These are phyloP conservation scores for Maconellicoccus hirsutus DNA, from an alignment of 1,140 invertebrate species.

Conservation along the genomic window DNA sequence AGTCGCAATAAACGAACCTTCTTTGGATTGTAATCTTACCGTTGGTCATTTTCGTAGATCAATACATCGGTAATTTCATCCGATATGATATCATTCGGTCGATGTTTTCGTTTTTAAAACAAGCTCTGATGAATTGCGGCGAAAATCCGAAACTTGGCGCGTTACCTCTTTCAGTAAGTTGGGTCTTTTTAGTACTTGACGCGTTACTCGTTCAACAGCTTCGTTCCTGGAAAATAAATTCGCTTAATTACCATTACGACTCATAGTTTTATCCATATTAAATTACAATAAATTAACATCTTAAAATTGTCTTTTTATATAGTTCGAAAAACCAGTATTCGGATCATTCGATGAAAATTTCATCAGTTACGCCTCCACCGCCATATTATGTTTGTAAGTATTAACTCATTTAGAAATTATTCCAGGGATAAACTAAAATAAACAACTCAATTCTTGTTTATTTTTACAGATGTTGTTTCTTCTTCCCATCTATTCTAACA, in stretches of 20 bases:
- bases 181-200: too few relatives aligned
- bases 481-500: slow-evolving; percentile 32
- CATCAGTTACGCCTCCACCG: slow-evolving; percentile 89
- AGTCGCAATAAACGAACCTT: slow-evolving; percentile 42
- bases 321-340: slow-evolving; percentile 57
- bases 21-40: neutral
- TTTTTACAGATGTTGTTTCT: slow-evolving; percentile 31
- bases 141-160: slow-evolving; percentile 22
- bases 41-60: slow-evolving; percentile 26
- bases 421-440: neutral
- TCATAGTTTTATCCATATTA: too few relatives aligned
- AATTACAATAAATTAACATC: neutral
- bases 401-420: slow-evolving; percentile 13
- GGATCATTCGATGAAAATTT: slow-evolving; percentile 75
- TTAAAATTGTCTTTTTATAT: neutral
- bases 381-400: slow-evolving; percentile 79
- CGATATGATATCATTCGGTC: slow-evolving; percentile 23
- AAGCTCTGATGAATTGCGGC: slow-evolving; percentile 12
- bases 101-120: slow-evolving; percentile 22
- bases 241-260: too few relatives aligned
- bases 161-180: slow-evolving; percentile 21
- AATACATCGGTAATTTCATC: slow-evolving; percentile 31
- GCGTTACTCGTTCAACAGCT: too few relatives aligned
- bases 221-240: too few relatives aligned
- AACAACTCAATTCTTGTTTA: neutral